Evolutionary conservation across 2,797 vertebrate genomes (phyloP), one percentile per base, ranked within the genome.

Genomic region (Falco peregrinus): DNA sequence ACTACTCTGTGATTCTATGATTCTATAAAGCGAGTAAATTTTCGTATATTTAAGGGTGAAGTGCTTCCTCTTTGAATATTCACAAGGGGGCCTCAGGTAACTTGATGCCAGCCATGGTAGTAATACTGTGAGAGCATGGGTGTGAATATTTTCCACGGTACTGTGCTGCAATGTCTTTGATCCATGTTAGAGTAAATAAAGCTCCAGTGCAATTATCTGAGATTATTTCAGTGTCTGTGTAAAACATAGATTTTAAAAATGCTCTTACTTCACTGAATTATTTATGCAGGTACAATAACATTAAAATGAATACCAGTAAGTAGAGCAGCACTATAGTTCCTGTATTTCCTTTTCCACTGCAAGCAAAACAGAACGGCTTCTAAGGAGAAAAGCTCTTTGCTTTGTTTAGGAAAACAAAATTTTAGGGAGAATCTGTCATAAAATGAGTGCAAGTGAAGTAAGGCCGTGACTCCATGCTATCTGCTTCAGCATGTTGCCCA

Each of bases 91-190:
- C 37, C 73, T 83, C 29, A 22, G 57, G 35, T 4, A 33, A 50
- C 53, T n/a, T 68, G 45, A 56, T 90, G 83, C 31, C 83, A 78
- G 47, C 51, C 59, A n/a, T 81, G 43, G 37, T 65, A 65, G 61
- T 37, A 61, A 39, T 21, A 41, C 80, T 57, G 22, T 6, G 21
- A 75, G 60, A 90, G 22, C 53, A 84, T 17, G 47, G 47, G 29
- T 77, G 69, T 91, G 65, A 91, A 25, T 79, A 35, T 79, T 95
- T 97, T 93, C 60, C 33, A 70, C 9, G 21, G 69, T 21, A 67
- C 78, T 73, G 31, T 92, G 81, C 89, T 84, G 75, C 84, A 92
- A 87, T 76, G 82, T 92, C 56, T 94, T 95, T 94, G 81, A 90
- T 84, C 63, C 35, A 13, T 28, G 10, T 69, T 87, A 71, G 24